phyloP scores from a whole-genome alignment of 2,888 invertebrate genomes.

The Quadriops clusia region DNA sequence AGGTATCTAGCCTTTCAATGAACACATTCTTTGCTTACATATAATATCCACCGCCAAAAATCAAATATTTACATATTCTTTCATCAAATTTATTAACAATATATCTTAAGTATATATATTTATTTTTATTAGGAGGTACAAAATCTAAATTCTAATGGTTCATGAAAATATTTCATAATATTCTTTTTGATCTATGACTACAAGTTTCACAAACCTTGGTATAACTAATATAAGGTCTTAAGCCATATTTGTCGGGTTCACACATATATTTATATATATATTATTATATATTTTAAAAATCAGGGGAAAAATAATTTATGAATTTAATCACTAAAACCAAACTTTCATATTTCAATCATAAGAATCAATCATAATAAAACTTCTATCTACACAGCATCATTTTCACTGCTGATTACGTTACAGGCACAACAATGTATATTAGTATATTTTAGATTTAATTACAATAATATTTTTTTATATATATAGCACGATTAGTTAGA shows the following conservation, averaged over 20 bases:
- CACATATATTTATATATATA: conserved; percentile 1
- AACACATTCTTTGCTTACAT: too few species aligned
- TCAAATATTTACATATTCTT: too few species aligned
- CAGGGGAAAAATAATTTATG: background rate
- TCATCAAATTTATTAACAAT: conserved; percentile 12
- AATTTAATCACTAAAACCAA: too few species aligned
- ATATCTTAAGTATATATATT: conserved; percentile 10
- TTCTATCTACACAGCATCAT: conserved; percentile 1
- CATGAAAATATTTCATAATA: conserved; percentile 31
- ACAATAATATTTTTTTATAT: too few species aligned
- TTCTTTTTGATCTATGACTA: conserved; percentile 13
- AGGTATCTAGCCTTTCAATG: background rate
- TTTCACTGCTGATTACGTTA: conserved; percentile 21
- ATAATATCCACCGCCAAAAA: too few species aligned
- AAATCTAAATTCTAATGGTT: conserved; percentile 33
- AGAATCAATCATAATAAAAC: conserved; percentile 4
- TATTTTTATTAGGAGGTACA: conserved; percentile 27
- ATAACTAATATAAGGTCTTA: conserved; percentile 14
- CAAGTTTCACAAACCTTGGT: conserved; percentile 16
- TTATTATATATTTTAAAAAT: too few species aligned
- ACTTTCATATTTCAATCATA: too few species aligned
- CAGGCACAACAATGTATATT: conserved; percentile 31
- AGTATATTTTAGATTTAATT: conserved; percentile 6
- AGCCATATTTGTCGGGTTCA: conserved; percentile 4
- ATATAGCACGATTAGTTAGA: too few species aligned